Percentiles rank a stretch among this genome's conserved stretches.
phyloP scores from a whole-genome alignment of 2,113 vertebrate species.

The Ornithorhynchus anatinus region DNA sequence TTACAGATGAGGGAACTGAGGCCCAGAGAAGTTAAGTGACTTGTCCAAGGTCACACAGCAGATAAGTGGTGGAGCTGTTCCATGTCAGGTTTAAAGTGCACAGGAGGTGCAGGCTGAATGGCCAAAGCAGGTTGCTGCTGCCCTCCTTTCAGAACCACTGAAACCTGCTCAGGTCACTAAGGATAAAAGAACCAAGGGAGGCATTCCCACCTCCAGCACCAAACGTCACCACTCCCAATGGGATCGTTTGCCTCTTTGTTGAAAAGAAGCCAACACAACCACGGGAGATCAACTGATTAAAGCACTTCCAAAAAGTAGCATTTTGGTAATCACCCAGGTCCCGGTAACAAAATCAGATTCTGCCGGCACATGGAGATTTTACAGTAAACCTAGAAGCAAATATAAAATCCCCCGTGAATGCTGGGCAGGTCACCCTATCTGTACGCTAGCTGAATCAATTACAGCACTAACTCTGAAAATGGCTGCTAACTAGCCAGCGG shows the following conservation, averaged over 20 bases:
- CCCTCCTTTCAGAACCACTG: neutral
- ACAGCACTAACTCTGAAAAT: conserved; percentile 52
- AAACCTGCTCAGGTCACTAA: neutral
- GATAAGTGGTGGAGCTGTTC: too few species aligned
- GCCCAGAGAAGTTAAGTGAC: too few species aligned
- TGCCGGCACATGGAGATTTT: conserved; percentile 25
- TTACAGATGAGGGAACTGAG: too few species aligned
- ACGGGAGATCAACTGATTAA: conserved; percentile 9
- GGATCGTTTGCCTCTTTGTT: neutral
- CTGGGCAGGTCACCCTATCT: conserved; percentile 54
- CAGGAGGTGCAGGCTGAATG: neutral
- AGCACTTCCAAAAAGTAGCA: conserved; percentile 42
- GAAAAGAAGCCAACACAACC: neutral
- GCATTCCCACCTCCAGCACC: neutral
- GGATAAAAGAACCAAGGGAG: neutral
- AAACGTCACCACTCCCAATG: neutral
- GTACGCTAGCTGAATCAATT: conserved; percentile 53
- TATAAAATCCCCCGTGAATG: conserved; percentile 40
- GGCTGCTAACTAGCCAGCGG: conserved; percentile 37
- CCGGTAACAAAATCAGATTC: conserved; percentile 20
- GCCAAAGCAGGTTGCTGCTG: neutral
- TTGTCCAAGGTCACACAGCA: too few species aligned
- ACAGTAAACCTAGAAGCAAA: conserved; percentile 38
- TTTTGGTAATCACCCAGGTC: conserved; percentile 34
- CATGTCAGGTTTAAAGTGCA: neutral